These are phyloP conservation scores for Phengaris alcon DNA, from an alignment of 2,888 invertebrate genomes.

Conservation along the genomic window DNA sequence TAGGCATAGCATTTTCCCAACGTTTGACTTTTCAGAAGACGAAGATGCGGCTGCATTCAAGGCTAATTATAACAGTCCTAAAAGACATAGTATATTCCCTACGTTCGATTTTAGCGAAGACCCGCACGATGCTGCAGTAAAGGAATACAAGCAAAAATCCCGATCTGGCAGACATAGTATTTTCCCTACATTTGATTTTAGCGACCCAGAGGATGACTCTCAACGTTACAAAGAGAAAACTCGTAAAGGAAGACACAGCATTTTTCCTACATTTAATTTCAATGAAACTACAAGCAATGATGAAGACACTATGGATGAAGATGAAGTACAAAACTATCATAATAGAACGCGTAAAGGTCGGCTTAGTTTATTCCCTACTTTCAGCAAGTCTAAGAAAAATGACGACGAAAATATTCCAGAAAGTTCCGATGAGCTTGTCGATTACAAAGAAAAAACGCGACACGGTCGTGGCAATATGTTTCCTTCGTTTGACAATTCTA, in stretches of 20 bases:
- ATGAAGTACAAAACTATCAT: conserved; percentile 67
- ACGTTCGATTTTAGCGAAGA: conserved; percentile 66
- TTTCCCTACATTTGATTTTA: conserved; percentile 69
- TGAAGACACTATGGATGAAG: conserved; percentile 65
- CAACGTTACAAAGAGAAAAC: conserved; percentile 65
- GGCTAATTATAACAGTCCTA: conserved; percentile 58
- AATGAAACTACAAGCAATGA: conserved; percentile 57
- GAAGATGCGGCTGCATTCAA: conserved; percentile 56
- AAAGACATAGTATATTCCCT: conserved; percentile 65
- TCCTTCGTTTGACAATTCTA: conserved; percentile 67
- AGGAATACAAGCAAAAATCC: conserved; percentile 61
- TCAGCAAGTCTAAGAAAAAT: conserved; percentile 54
- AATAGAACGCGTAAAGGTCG: conserved; percentile 67
- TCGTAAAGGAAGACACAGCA: conserved; percentile 62
- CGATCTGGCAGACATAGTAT: conserved; percentile 64
- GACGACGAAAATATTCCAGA: conserved; percentile 67
- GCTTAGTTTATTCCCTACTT: conserved; percentile 67
- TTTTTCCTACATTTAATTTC: conserved; percentile 69
- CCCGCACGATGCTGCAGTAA: conserved; percentile 50
- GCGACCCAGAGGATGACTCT: conserved; percentile 59
- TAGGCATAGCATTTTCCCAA: conserved; percentile 63
- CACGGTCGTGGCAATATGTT: conserved; percentile 64
- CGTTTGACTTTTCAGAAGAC: conserved; percentile 68
- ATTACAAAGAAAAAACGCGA: conserved; percentile 67
- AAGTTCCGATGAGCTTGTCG: conserved; percentile 67